Base-by-base conservation (phyloP, 2,797 vertebrate species). In the Micropoecilia bifurca region DNA sequence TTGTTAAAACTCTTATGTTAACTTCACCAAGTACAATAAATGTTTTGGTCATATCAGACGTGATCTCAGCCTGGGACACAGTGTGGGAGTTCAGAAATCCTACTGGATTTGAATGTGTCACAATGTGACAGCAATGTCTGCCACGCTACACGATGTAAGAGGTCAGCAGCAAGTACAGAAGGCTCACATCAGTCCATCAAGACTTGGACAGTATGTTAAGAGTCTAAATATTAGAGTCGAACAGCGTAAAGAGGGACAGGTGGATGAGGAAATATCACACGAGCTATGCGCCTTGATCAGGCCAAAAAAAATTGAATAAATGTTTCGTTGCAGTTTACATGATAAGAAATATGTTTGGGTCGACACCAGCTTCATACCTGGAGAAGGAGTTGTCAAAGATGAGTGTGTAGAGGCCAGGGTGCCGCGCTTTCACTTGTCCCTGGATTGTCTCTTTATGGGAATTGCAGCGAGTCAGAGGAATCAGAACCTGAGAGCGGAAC, bases 321-420 rank as follows among this genome's bases (percentile, higher is more conserved):
- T 18, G 13, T 85, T 18, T 8, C 0, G 53, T 68, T 39, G 18
- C 18, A 63, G 20, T 4, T 18, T 18, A 75, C 28, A 73, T 33
- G 46, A 12, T 22, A 25, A 47, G n/a, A 41, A 43, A 76, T 33
- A 36, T 20, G 0, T 6, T 8, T 41, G 18, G 20, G 46, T 25
- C 20, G 20, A 43, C 39, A 39, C 20, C 14, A 41, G 28, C 12
- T 59, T 18, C 91, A 16, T 92, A 99, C 98, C 98, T 97, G 77
- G 98, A 99, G 86, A 98, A 99, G 0, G 97, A 98, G 92, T 99
- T 99, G 96, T 99, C 98, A 73, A 99, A 99, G 93, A 99, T 95
- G 69, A 99, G 96, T 0, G 94, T 95, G 94, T 99, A 99, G 89
- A 97, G 89, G 78, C 98, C 98, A 0, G 96, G 82, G 0, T 93